phyloP scores from a whole-genome alignment of 2,113 vertebrate genomes.

The Rhea pennata region DNA sequence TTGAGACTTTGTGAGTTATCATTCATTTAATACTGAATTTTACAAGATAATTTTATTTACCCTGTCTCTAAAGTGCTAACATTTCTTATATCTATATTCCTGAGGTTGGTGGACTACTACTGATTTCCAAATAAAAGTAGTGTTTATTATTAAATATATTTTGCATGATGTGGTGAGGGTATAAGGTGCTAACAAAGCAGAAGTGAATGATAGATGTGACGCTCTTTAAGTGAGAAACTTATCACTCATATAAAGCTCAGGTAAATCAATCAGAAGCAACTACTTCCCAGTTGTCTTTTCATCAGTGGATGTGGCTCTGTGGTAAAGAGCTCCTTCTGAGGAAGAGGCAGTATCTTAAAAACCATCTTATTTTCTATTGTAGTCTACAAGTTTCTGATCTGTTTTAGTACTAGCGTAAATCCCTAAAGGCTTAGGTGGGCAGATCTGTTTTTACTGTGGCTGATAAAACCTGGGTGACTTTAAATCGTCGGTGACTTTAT shows the following conservation, averaged over 20 bases:
- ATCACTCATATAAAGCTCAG: background rate
- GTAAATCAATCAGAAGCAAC: background rate
- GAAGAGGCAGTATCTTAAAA: background rate
- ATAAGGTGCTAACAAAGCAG: background rate
- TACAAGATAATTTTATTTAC: slow-evolving; percentile 19
- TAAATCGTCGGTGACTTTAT: slow-evolving; percentile 12
- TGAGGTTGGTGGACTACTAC: background rate
- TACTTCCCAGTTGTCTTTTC: background rate
- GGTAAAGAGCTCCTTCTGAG: background rate
- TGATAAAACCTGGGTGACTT: background rate
- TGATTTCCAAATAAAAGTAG: background rate
- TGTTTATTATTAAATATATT: background rate
- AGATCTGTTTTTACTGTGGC: slow-evolving; percentile 6
- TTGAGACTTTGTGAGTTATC: background rate
- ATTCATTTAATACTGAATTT: background rate
- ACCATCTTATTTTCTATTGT: background rate
- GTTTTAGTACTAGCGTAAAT: background rate
- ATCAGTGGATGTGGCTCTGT: background rate
- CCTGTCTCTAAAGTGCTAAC: background rate
- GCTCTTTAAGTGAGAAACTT: background rate
- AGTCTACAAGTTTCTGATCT: background rate
- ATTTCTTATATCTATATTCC: background rate
- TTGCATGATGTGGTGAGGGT: background rate
- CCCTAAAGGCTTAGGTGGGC: background rate
- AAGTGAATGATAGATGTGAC: background rate